These are phyloP conservation scores for Oscheius myriophilus DNA, from an alignment of 2,888 invertebrate genomes.

Conservation along the genomic window DNA sequence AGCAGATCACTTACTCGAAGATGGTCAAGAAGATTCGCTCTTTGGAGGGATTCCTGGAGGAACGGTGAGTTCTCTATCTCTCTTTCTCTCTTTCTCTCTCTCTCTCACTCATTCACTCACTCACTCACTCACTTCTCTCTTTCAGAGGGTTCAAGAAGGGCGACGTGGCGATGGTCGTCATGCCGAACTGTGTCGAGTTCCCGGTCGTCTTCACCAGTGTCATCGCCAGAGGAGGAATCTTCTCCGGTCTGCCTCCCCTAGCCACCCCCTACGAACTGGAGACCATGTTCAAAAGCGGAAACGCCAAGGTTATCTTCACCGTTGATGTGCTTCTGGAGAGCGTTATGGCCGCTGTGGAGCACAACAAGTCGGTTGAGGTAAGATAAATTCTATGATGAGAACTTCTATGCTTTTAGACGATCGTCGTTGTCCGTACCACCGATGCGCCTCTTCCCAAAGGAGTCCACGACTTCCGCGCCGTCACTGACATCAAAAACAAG, in stretches of 20 bases:
- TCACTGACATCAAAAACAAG: conserved; percentile 6
- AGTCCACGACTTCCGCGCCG: conserved; percentile 1
- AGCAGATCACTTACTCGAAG: no score
- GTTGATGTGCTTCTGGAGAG: conserved; percentile 34
- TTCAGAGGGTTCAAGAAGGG: conserved; percentile 10
- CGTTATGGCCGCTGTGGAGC: conserved; percentile 39
- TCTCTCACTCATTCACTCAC: no score
- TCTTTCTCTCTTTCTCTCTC: no score
- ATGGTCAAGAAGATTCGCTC: no score
- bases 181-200: conserved; percentile 56
- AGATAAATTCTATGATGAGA: no score
- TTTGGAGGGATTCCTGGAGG: no score
- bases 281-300: conserved; percentile 43
- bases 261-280: conserved; percentile 55
- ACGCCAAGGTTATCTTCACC: conserved; percentile 37
- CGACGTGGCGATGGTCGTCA: conserved; percentile 48
- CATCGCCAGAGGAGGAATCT: conserved; percentile 45
- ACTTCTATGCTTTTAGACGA: background rate
- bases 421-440: conserved; percentile 1
- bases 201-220: conserved; percentile 41
- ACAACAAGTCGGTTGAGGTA: conserved; percentile 2
- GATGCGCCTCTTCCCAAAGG: conserved; percentile 3
- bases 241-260: conserved; percentile 49
- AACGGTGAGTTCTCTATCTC: no score
- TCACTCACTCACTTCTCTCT: no score